These are phyloP conservation scores for Hemiprocne comata DNA, from an alignment of 2,113 vertebrate species.

Conservation along the genomic window DNA sequence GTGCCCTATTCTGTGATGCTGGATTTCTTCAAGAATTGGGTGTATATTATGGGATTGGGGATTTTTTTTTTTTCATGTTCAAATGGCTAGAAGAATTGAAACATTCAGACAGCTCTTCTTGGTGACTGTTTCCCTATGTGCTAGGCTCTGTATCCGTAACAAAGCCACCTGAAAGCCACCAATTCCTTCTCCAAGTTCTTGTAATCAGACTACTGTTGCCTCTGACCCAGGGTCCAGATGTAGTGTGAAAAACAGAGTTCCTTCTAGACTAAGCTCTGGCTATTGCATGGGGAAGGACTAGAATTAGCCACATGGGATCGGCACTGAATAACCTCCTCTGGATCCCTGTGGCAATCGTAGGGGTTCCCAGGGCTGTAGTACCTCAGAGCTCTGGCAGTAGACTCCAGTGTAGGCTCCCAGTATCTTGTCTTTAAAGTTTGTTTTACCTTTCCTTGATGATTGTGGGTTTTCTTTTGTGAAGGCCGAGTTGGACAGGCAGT, in stretches of 20 bases:
- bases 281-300: conserved; percentile 21
- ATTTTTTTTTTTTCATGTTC: background rate
- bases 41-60: background rate
- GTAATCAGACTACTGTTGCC: background rate
- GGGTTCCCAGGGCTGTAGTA: background rate
- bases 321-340: background rate
- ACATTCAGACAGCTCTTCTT: background rate
- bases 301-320: background rate
- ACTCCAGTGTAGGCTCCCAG: conserved; percentile 1
- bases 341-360: background rate
- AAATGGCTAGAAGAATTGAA: conserved; percentile 6
- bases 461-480: conserved; percentile 71
- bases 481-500: conserved; percentile 91
- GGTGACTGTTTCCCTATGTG: background rate
- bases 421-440: conserved; percentile 53
- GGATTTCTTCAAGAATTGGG: background rate
- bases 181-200: background rate
- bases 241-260: background rate
- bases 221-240: background rate
- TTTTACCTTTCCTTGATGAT: conserved; percentile 63
- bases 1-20: background rate
- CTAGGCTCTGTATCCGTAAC: background rate
- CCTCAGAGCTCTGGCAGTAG: background rate
- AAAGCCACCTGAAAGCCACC: background rate
- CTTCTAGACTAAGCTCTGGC: background rate